Percentiles rank a stretch among this genome's conserved stretches.
phyloP scores from a whole-genome alignment of 1,140 invertebrate species.

The Drosophila subobscura region DNA sequence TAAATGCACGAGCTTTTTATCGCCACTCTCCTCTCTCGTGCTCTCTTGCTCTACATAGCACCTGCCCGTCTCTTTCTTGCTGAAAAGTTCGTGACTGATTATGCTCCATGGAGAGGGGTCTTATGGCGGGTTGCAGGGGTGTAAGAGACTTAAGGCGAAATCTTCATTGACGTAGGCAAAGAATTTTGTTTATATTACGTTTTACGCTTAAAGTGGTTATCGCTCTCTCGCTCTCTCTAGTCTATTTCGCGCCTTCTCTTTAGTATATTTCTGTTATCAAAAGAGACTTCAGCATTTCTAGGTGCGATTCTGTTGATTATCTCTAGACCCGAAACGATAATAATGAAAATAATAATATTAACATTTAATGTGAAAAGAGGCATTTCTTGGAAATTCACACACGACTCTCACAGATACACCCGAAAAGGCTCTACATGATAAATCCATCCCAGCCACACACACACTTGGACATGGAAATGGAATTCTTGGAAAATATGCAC shows the following conservation, averaged over 20 bases:
- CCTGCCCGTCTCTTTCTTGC: conserved; percentile 21
- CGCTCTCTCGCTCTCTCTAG: not conserved
- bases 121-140: conserved; percentile 36
- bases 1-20: conserved; percentile 18
- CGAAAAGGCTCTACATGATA: conserved; percentile 52
- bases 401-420: conserved; percentile 13
- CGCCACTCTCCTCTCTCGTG: not conserved
- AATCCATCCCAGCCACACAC: conserved; percentile 36
- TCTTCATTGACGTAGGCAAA: conserved; percentile 39
- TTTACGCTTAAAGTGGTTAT: conserved; percentile 31
- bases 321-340: conserved; percentile 44
- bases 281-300: not conserved
- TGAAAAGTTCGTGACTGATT: conserved; percentile 70
- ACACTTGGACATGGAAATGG: conserved; percentile 32
- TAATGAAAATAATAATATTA: conserved; percentile 73
- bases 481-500: conserved; percentile 75
- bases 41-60: conserved; percentile 2
- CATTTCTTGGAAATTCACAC: conserved; percentile 63
- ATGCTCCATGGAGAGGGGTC: conserved; percentile 48
- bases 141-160: conserved; percentile 14
- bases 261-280: conserved; percentile 24
- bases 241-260: not conserved
- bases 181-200: conserved; percentile 49
- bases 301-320: conserved; percentile 37
- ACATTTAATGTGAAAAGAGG: conserved; percentile 67